Conservation (phyloP, 1,140 invertebrate genomes). For the Apis laboriosa region DNA sequence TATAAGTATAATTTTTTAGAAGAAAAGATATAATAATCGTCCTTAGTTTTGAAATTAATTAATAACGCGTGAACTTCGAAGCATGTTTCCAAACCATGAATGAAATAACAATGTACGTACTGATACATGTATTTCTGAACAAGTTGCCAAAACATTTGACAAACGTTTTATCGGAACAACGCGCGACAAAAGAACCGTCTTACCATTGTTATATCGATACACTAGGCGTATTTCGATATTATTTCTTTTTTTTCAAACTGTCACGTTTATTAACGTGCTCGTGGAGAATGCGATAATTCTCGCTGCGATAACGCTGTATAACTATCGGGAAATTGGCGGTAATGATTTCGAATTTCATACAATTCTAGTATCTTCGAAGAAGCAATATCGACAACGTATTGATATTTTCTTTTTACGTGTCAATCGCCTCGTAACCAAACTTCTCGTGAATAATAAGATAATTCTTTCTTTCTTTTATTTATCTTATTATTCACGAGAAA, state of each 20-base stretch:
- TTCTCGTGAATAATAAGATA: too few species aligned
- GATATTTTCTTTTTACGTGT: too few species aligned
- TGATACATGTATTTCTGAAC: background rate
- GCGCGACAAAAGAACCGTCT: background rate
- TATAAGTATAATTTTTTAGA: too few species aligned
- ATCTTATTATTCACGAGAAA: too few species aligned
- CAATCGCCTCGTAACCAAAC: too few species aligned
- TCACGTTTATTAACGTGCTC: background rate
- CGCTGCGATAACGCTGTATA: background rate
- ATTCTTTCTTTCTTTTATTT: too few species aligned
- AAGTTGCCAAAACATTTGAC: background rate
- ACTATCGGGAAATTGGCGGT: slow-evolving; percentile 5
- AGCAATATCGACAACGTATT: too few species aligned
- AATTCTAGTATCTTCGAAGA: background rate
- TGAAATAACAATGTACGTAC: background rate
- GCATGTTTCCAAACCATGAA: background rate
- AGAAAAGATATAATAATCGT: too few species aligned
- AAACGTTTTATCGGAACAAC: background rate
- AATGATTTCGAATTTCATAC: background rate
- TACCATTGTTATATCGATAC: background rate
- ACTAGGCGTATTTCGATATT: background rate
- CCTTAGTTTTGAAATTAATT: background rate
- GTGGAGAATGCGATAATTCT: background rate
- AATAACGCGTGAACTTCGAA: background rate
- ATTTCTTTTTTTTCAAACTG: background rate